These are phyloP conservation scores for Numenius arquata DNA, from an alignment of 2,113 vertebrate species.

Conservation along the genomic window DNA sequence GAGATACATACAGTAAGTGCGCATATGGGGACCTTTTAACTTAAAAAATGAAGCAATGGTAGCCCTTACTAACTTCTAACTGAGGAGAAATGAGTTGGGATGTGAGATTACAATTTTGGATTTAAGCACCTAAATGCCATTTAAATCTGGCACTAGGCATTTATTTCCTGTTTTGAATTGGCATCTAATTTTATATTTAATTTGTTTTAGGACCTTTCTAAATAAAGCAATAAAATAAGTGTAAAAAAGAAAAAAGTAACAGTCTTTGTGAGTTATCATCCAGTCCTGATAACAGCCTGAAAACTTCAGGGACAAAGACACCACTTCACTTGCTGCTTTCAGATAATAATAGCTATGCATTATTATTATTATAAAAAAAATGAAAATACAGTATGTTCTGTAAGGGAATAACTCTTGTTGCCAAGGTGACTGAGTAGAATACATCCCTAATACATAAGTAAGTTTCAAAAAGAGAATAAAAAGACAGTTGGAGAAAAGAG, in stretches of 20 bases:
- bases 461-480: not conserved
- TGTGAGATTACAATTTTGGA: not conserved
- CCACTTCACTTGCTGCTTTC: not conserved
- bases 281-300: not conserved
- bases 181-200: not conserved
- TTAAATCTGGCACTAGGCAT: not conserved
- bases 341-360: conserved; percentile 3
- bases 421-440: conserved; percentile 36
- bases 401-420: conserved; percentile 31
- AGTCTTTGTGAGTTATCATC: not conserved
- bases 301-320: conserved; percentile 3
- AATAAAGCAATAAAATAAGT: not conserved
- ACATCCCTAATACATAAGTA: not conserved
- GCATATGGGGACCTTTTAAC: not conserved
- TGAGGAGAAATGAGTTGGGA: not conserved
- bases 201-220: not conserved
- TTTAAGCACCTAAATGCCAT: not conserved
- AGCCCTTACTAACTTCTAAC: not conserved
- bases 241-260: not conserved
- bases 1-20: not conserved
- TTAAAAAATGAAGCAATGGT: not conserved
- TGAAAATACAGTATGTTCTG: not conserved
- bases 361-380: not conserved
- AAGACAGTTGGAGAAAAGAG: not conserved
- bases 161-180: not conserved